phyloP scores from a whole-genome alignment of 2,113 vertebrate genomes.

The Chamaetylas fuelleborni region DNA sequence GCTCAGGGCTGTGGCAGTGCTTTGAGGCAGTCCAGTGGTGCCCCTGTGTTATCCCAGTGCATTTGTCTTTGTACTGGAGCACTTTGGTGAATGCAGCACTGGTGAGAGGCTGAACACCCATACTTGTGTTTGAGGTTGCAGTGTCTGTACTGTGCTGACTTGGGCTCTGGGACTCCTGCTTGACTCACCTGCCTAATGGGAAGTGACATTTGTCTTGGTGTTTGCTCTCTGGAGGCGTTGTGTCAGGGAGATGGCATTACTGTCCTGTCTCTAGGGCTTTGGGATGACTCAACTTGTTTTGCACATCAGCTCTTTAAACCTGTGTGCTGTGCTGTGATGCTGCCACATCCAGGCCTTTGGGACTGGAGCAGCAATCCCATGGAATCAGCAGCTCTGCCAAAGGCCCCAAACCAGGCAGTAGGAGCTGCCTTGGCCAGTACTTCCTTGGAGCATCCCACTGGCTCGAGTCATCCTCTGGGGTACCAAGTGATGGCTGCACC shows the following conservation, averaged over 20 bases:
- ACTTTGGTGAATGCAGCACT: not conserved
- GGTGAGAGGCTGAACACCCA: rapidly evolving
- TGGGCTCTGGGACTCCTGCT: not conserved
- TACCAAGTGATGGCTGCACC: not conserved
- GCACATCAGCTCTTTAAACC: not conserved
- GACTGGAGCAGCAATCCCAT: not conserved
- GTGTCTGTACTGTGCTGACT: not conserved
- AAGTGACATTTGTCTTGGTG: not conserved
- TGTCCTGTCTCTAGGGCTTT: not conserved
- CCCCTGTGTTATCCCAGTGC: rapidly evolving
- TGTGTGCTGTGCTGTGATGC: rapidly evolving
- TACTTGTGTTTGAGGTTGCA: not conserved
- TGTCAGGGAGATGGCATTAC: rapidly evolving
- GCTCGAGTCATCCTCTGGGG: not conserved
- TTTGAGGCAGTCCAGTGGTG: not conserved
- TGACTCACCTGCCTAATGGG: not conserved
- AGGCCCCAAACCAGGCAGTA: not conserved
- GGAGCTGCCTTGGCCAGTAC: not conserved
- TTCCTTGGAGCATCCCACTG: not conserved
- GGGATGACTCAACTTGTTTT: not conserved
- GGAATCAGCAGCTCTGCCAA: rapidly evolving
- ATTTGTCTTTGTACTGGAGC: rapidly evolving
- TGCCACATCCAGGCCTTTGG: rapidly evolving
- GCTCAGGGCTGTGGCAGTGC: not conserved
- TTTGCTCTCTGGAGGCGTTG: not conserved